Base-by-base conservation (phyloP, 1,140 invertebrate genomes). In the Bombus consobrinus region DNA sequence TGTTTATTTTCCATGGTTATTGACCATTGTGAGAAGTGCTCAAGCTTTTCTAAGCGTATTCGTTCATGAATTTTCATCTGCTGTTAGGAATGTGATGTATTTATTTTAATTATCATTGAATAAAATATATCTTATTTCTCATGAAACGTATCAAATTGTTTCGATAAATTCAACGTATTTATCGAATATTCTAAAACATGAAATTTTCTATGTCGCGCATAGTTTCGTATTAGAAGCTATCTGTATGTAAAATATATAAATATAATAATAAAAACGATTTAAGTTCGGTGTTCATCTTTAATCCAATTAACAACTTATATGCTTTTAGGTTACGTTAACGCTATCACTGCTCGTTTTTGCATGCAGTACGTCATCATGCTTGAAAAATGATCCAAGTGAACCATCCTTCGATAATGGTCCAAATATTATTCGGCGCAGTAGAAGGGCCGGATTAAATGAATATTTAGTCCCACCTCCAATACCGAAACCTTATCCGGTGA, bases 381-480 rank as follows among this genome's bases (percentile, higher is more conserved):
- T 90, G 86, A 91, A 89, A 76, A 91, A 88, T 89, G 86, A 66
- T 34, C 90, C 90, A 82, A 86, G 84, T 75, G 88, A 77, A 69
- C 15, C 34, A 6, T 22, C 68, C 10, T 77, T 57, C 6, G 12
- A 74, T 25, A 43, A 18, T 10, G 83, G 37, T 12, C 82, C 87
- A 18, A 77, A 83, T 22, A 47, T 64, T 3, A 25, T 76, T 53
- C 87, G 81, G 47, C 87, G 77, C 13, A 89, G 80, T 83, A 91
- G 92, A 79, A 91, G 90, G 81, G 86, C 88, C 28, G 87, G 83
- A 22, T 89, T 93, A 8, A 94, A 92, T 72, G 94, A 95, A 76
- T 95, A 92, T 34, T 76, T 95, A n/a, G 89, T 93, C 28, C 94
- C 94, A 83, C 91, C 92, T 1, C 75, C 80, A 3, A 81, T 71